Evolutionary conservation across 2,113 vertebrate genomes (phyloP).

Genomic region (Speoplatyrhinus poulsoni): DNA sequence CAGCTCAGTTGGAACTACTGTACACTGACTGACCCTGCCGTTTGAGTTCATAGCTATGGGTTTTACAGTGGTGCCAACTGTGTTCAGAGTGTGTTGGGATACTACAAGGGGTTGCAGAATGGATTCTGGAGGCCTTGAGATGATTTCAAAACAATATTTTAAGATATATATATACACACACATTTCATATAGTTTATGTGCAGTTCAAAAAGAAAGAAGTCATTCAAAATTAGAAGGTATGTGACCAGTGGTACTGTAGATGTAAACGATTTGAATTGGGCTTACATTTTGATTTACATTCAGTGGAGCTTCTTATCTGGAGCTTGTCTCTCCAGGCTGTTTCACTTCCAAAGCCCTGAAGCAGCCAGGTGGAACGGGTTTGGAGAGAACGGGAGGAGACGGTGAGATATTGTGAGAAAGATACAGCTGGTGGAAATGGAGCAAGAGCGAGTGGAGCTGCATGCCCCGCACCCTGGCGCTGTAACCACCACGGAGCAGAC

Average conservation of each 20-base stretch:
- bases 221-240: no score
- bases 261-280: no score
- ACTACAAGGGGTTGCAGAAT: not conserved
- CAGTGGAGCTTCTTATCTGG: not conserved
- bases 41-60: no score
- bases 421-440: slow-evolving; percentile 5
- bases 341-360: slow-evolving; percentile 27
- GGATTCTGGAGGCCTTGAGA: slow-evolving; percentile 1
- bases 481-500: slow-evolving; percentile 1
- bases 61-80: no score
- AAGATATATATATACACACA: no score
- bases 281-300: no score
- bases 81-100: not conserved
- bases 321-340: slow-evolving; percentile 28
- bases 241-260: no score
- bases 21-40: not conserved
- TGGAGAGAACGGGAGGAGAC: slow-evolving; percentile 4
- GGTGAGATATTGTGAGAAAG: slow-evolving; percentile 8
- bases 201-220: no score
- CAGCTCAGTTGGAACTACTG: not conserved
- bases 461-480: slow-evolving; percentile 25
- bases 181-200: no score
- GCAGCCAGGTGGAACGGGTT: slow-evolving; percentile 23
- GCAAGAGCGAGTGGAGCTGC: slow-evolving; percentile 9
- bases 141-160: not conserved